These are phyloP conservation scores for Carassius carassius DNA, from an alignment of 2,113 vertebrate genomes.

Conservation along the genomic window DNA sequence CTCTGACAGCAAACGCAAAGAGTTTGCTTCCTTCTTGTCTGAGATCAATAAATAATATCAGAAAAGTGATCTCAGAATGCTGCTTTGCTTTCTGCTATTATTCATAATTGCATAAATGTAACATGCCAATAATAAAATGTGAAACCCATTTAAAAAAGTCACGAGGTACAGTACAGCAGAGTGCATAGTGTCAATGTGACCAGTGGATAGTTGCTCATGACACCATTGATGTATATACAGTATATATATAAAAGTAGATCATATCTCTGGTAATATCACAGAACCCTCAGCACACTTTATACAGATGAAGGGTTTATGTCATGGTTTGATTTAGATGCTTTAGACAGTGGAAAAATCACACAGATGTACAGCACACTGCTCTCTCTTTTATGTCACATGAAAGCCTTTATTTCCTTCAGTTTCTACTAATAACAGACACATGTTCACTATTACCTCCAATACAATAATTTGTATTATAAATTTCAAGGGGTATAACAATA, in stretches of 20 bases:
- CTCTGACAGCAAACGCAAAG: no score
- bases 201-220: no score
- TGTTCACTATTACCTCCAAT: slow-evolving; percentile 12
- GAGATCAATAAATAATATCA: no score
- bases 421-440: slow-evolving; percentile 21
- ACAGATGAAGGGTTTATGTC: background rate
- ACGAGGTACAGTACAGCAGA: no score
- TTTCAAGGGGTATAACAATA: no score
- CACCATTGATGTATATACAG: no score
- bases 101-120: background rate
- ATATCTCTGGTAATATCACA: no score
- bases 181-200: no score
- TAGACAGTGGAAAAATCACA: background rate
- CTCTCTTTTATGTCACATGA: slow-evolving; percentile 44
- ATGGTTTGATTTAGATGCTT: background rate
- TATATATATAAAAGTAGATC: no score
- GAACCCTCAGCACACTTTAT: background rate
- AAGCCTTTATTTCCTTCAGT: slow-evolving; percentile 44
- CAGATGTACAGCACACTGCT: slow-evolving; percentile 20
- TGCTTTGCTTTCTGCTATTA: no score
- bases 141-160: background rate
- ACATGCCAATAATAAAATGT: background rate
- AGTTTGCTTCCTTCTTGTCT: no score
- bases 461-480: background rate
- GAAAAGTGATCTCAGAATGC: no score